phyloP scores from a whole-genome alignment of 2,797 vertebrate species.

The Coregonus suidteri region DNA sequence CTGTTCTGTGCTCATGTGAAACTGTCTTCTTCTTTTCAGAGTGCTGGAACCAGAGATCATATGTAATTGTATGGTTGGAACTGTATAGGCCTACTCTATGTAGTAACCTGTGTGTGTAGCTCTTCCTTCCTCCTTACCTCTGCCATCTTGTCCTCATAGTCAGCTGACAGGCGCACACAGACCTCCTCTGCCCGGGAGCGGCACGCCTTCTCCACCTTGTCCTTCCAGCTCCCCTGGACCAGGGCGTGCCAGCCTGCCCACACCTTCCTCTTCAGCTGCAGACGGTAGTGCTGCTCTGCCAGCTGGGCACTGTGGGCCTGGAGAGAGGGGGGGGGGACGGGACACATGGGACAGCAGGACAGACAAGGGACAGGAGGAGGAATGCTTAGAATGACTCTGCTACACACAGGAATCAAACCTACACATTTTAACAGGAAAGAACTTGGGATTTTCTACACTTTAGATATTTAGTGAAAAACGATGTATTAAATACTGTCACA shows the following conservation, averaged over 20 bases:
- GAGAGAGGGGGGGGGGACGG: conserved; percentile 19
- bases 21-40: background rate
- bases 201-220: conserved; percentile 85
- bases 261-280: conserved; percentile 84
- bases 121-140: conserved; percentile 73
- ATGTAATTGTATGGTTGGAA: background rate
- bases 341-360: conserved; percentile 10
- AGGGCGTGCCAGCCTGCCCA: conserved; percentile 85
- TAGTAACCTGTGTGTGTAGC: background rate
- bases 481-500: background rate
- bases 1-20: background rate
- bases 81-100: background rate
- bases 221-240: conserved; percentile 84
- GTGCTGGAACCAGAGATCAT: background rate
- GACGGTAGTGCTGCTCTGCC: conserved; percentile 82
- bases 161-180: conserved; percentile 82
- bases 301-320: conserved; percentile 70
- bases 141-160: conserved; percentile 85
- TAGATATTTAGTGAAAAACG: background rate
- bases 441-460: background rate
- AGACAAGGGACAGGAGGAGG: background rate
- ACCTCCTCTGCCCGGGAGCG: conserved; percentile 87
- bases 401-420: background rate
- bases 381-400: background rate
- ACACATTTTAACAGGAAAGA: background rate